Conservation (phyloP, 1,140 invertebrate genomes). For the Thrips palmi region DNA sequence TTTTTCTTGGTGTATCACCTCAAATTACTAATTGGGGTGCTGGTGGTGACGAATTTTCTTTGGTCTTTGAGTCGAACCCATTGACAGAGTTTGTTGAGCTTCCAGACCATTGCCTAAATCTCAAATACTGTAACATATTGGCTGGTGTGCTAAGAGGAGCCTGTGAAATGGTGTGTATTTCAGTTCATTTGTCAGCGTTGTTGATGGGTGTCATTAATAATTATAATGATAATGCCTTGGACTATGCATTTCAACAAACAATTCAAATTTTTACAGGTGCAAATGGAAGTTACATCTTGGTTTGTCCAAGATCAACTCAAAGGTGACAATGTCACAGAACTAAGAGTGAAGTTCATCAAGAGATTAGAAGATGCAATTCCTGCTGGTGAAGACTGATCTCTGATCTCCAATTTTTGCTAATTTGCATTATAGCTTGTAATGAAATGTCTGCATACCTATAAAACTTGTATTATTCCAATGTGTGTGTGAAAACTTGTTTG, state of each 20-base stretch:
- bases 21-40: conserved; percentile 85
- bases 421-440: too few relatives aligned
- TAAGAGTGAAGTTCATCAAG: conserved; percentile 89
- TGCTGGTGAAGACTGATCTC: conserved; percentile 92
- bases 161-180: conserved; percentile 78
- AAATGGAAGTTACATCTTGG: conserved; percentile 45
- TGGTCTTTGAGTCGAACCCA: conserved; percentile 88
- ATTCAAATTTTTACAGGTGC: conserved; percentile 28
- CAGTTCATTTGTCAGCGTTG: not conserved
- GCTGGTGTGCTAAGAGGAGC: conserved; percentile 87
- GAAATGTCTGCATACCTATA: too few relatives aligned
- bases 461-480: too few relatives aligned
- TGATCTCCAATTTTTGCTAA: too few relatives aligned
- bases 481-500: too few relatives aligned
- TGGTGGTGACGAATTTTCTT: conserved; percentile 89
- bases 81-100: conserved; percentile 97
- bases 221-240: conserved; percentile 9
- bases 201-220: conserved; percentile 1
- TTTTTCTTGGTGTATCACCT: conserved; percentile 82
- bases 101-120: conserved; percentile 62
- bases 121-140: conserved; percentile 91
- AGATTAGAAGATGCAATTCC: conserved; percentile 94
- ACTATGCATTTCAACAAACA: too few relatives aligned
- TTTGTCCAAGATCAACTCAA: conserved; percentile 84
- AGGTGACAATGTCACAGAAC: conserved; percentile 85